Percentiles rank a stretch among this genome's conserved stretches.
Conservation (phyloP, 2,888 invertebrate genomes). For the Sinotaia quadrata region DNA sequence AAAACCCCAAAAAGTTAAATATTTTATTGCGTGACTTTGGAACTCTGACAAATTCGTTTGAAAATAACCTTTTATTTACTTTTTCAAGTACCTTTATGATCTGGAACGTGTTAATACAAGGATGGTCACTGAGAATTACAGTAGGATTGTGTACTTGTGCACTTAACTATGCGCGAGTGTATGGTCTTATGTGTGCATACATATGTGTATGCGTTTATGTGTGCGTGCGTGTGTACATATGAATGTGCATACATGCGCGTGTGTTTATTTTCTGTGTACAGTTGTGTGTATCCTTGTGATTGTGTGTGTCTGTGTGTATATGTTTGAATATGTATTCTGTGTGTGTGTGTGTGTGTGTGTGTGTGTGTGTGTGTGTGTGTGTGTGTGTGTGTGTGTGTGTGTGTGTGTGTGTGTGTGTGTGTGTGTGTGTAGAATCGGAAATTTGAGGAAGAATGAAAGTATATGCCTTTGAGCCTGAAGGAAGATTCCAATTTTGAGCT, state of each 20-base stretch:
- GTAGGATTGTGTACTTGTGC: no score
- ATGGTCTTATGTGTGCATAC: not conserved
- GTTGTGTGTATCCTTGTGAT: not conserved
- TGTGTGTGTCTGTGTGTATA: not conserved
- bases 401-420: constrained; percentile 1
- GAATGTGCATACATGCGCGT: not conserved
- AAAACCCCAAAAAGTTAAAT: no score
- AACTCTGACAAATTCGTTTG: no score
- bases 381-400: not conserved
- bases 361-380: not conserved
- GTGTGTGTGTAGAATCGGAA: not conserved
- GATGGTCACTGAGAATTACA: no score
- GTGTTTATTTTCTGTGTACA: not conserved
- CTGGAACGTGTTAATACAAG: no score
- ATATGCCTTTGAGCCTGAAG: no score
- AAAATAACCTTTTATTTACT: no score
- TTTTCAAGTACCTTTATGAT: no score
- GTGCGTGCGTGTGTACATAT: not conserved
- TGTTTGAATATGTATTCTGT: not conserved
- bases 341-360: not conserved
- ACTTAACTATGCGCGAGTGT: no score
- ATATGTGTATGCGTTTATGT: not conserved
- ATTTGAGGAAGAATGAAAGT: not conserved
- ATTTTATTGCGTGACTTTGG: no score
- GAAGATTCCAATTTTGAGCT: no score